Evolutionary conservation across 1,140 invertebrate species (phyloP), one percentile per base, ranked within the genome.

Genomic region (Cotesia vestalis): DNA sequence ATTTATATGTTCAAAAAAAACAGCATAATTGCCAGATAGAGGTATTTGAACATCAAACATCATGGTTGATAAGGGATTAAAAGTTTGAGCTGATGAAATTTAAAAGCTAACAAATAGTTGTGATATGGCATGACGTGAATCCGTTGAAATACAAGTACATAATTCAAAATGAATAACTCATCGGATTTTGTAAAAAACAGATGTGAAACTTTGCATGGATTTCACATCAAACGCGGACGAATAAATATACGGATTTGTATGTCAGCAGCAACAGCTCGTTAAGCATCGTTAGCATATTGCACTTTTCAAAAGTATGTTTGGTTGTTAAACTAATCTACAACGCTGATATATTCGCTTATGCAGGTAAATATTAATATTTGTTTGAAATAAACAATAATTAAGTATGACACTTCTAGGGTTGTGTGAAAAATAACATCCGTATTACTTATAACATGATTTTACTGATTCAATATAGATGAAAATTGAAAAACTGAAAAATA

Each of bases 121-220:
- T 83, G 79, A 71, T 63, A 64, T 64, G 35, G 34, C 36, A 51
- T 78, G 81, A 83, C 80, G 76, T 78, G 77, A 76, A 83, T 80
- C 80, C 78, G 78, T 73, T 78, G 76, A 78, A 81, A 80, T 76
- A 78, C 78, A 82, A 80, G 76, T 77, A 78, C 80, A 83, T 85
- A 84, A 86, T 84, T 86, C 40, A 46, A 46, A 46, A 46, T 46
- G 40, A 46, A 46, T 46, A 46, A 46, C 40, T 46, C 83, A 86
- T 80, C 78, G 82, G 82, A 84, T 64, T 85, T 77, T 75, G 66
- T 61, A 85, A 86, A 86, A 85, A 81, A 79, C 82, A 82, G 80
- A 79, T 81, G 82, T 76, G 81, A 73, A 34, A 27, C 61, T 60
- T 6, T 74, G 78, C 76, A 78, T 81, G 79, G 79, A 78, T 83